Evolutionary conservation across 2,113 vertebrate species (phyloP), one percentile per base, ranked within the genome.

Genomic region (Rhinogobius similis): DNA sequence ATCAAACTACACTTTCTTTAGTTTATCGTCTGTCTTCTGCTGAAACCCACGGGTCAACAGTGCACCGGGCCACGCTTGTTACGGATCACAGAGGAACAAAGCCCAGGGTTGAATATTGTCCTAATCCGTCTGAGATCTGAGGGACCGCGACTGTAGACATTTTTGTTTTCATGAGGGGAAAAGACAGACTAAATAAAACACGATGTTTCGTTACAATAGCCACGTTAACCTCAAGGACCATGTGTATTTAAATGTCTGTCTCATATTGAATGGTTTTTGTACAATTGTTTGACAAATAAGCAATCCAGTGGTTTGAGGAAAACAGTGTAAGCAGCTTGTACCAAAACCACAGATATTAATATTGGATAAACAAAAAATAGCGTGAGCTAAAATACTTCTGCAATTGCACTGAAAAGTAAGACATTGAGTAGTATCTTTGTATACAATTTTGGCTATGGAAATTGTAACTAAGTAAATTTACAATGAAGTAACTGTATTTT

Each of bases 41-140:
- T 72, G 23, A 64, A 62, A 65, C 48, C 74, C 38, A 24, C 56
- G 44, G 82, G 78, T 78, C 64, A 82, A 70, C 67, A 72, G 62
- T 72, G 70, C 78, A 82, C 70, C 62, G 61, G 39, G 68, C 70
- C 50, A 36, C 23, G 71, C 65, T 64, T 72, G 74, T 84, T 78
- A 76, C 75, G 12, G 62, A 69, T 29, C 55, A 58, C 55, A 24
- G 58, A 36, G 18, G 27, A 36, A 36, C 18, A 36, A 32, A 29
- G 20, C 39, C 39, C 10, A 41, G 46, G 20, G 18, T 10, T 8
- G 20, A 50, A 50, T 21, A 50, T 50, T 50, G 46, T 50, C 46
- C 7, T 50, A 50, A 50, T 50, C 46, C 9, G 46, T 55, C 52
- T 24, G 5, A 55, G 23, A 55, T 55, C 52, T 55, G 52, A 55